Percentiles rank a stretch among this genome's conserved stretches.
phyloP scores from a whole-genome alignment of 2,113 vertebrate genomes.

The Sakesphorus luctuosus region DNA sequence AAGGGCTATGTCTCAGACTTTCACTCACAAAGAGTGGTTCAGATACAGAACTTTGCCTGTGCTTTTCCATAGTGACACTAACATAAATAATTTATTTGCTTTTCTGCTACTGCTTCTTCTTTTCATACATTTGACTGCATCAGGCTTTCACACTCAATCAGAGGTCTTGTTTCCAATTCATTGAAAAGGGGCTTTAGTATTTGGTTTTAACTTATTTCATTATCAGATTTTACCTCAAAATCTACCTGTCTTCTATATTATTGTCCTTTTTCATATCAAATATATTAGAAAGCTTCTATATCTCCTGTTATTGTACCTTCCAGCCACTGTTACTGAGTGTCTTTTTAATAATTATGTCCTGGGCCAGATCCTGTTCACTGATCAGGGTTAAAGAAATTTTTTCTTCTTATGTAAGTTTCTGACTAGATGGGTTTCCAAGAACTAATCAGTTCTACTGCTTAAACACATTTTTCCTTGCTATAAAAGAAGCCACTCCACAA shows the following conservation, averaged over 20 bases:
- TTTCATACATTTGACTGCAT: not conserved
- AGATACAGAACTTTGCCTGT: rapidly evolving
- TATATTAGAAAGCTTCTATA: not conserved
- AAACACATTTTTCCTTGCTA: not conserved
- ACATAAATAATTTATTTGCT: not conserved
- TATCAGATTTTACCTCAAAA: not conserved
- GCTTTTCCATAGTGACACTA: not conserved
- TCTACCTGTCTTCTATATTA: not conserved
- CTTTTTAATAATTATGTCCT: not conserved
- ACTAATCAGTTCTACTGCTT: not conserved
- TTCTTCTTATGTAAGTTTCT: not conserved
- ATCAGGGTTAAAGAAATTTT: not conserved
- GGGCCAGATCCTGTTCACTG: not conserved
- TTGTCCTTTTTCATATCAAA: not conserved
- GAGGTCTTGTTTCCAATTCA: not conserved
- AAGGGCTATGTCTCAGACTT: not conserved
- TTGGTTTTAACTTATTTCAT: not conserved
- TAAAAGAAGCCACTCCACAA: not conserved
- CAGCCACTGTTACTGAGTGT: not conserved
- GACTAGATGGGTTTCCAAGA: not conserved
- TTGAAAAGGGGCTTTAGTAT: not conserved
- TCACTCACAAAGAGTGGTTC: not conserved
- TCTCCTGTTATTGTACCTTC: not conserved
- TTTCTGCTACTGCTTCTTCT: not conserved
- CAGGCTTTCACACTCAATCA: not conserved